Conservation (phyloP, 2,797 vertebrate genomes). For the Hephaestus fuliginosus region DNA sequence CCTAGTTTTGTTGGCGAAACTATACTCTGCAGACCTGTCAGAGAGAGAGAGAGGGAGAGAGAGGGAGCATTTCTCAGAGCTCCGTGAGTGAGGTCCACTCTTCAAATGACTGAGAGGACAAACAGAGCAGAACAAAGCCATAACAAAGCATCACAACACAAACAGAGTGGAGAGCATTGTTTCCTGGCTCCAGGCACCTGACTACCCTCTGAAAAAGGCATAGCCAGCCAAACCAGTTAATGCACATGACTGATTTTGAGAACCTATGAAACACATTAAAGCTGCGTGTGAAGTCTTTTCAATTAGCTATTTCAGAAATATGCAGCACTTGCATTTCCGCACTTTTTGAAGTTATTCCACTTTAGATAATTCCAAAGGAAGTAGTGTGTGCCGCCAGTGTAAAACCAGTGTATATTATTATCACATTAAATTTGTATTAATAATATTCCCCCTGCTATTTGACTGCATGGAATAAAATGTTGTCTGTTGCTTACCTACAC, state of each 20-base stretch:
- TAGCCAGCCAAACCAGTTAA: slow-evolving; percentile 72
- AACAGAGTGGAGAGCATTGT: slow-evolving; percentile 67
- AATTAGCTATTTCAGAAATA: slow-evolving; percentile 48
- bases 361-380: slow-evolving; percentile 48
- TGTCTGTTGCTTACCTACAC: slow-evolving; percentile 23
- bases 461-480: background rate
- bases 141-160: slow-evolving; percentile 78
- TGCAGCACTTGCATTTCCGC: slow-evolving; percentile 44
- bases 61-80: slow-evolving; percentile 52
- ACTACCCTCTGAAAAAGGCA: slow-evolving; percentile 70
- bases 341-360: slow-evolving; percentile 55
- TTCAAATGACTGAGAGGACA: slow-evolving; percentile 68
- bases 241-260: slow-evolving; percentile 66
- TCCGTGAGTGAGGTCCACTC: slow-evolving; percentile 55
- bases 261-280: slow-evolving; percentile 61
- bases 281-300: slow-evolving; percentile 44
- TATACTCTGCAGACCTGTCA: slow-evolving; percentile 68
- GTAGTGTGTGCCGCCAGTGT: background rate
- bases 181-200: slow-evolving; percentile 75
- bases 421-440: slow-evolving; percentile 33
- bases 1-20: slow-evolving; percentile 75
- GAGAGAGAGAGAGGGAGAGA: slow-evolving; percentile 24
- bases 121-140: slow-evolving; percentile 78
- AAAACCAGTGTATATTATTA: slow-evolving; percentile 36
- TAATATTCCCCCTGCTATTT: slow-evolving; percentile 25